Evolutionary conservation across 30 jellyfish, hydroid and myxozoan species (phyloP), one percentile per base, ranked within the genome.

Genomic region (Pelagia noctiluca): DNA sequence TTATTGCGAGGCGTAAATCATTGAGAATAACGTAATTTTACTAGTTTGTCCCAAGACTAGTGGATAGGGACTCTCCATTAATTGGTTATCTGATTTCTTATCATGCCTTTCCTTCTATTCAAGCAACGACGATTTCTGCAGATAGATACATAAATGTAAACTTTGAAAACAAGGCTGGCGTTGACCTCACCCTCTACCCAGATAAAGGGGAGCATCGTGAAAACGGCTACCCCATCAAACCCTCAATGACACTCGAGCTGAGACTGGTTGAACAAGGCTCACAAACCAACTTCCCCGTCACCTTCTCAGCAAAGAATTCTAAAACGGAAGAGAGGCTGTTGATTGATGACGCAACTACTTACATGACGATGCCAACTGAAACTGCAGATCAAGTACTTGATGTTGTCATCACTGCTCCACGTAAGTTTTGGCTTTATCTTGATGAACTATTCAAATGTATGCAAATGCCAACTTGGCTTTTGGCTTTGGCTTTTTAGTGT

Each of bases 111-210:
- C 63, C 50, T 1, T 65, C 29, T 26, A 19, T 50, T 22, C 12
- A 86, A 94, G 99, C 94, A 12, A 75, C 96, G 13, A 94, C 97
- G 3, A 88, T 89, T 21, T 94, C 99, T 2, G 70, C 99, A 11
- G 97, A 88, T 62, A 90, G 99, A 21, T 95, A 83, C 94, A 90
- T 95, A 78, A 95, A 85, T 61, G 94, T 95, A 34, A 90, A 95
- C 65, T 90, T 95, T 50, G 98, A 95, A 85, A 95, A 95, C 95
- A 95, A 87, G 66, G 99, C 99, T 30, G 99, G 99, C 25, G 92
- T 52, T 11, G 98, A 85, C 42, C 84, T 86, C 69, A 74, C 82
- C 23, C 64, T 95, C 18, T 83, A 46, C 61, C 99, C 99, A 11
- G 99, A 95, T 71, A 95, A 89, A 83, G 99, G 99, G 11, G 99